These are phyloP conservation scores for Chalcosyrphus nemorum DNA, from an alignment of 2,888 invertebrate genomes.

Conservation along the genomic window DNA sequence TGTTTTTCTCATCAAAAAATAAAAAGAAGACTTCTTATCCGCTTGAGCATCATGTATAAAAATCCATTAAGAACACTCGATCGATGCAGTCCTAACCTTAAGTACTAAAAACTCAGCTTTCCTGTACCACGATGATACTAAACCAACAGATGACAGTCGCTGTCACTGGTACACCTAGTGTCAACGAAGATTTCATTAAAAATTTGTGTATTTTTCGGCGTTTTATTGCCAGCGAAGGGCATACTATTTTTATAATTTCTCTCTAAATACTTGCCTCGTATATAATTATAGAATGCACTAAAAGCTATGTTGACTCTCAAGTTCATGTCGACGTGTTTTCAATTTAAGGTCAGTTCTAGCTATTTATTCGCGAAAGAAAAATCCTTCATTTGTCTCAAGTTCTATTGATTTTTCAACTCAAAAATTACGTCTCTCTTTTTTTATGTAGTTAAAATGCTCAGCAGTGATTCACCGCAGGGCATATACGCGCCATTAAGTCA, in stretches of 20 bases:
- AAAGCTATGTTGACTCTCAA: conserved; percentile 74
- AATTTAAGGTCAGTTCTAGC: conserved; percentile 75
- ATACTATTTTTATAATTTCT: background rate
- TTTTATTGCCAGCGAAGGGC: background rate
- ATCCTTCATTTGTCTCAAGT: background rate
- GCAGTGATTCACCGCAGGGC: conserved; percentile 82
- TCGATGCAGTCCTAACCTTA: background rate
- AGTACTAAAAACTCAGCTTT: conserved; percentile 5
- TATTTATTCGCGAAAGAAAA: too few species aligned
- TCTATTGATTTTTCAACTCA: conserved; percentile 78
- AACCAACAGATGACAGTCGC: conserved; percentile 5
- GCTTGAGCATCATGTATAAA: too few species aligned
- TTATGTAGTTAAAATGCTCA: conserved; percentile 80
- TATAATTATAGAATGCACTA: conserved; percentile 50
- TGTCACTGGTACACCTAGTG: background rate
- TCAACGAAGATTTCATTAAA: background rate
- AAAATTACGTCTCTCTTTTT: conserved; percentile 11
- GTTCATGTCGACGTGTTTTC: conserved; percentile 74
- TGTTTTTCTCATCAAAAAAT: too few species aligned
- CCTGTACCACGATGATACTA: background rate
- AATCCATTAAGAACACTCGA: background rate
- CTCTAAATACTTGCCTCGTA: background rate
- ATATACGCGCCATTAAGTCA: conserved; percentile 90
- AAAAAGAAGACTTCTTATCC: too few species aligned
- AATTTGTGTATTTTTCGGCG: conserved; percentile 52